Evolutionary conservation across 2,888 invertebrate genomes (phyloP), one percentile per base, ranked within the genome.

Genomic region (Drosophila paramelanica): DNA sequence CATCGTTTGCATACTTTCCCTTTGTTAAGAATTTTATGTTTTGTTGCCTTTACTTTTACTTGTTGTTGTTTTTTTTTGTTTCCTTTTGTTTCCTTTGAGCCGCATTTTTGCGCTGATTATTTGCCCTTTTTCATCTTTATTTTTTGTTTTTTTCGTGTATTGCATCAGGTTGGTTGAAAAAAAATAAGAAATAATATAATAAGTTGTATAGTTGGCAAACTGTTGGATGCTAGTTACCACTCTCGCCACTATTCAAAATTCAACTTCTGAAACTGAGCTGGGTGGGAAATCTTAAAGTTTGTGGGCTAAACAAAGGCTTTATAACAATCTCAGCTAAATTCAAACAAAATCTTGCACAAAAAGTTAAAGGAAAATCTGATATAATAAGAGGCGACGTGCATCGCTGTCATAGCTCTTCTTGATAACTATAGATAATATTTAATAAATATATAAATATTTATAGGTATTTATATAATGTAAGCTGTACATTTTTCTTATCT

Each of bases 21-120:
- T 74, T 84, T 84, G 84, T 79, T 47, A 70, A 55, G 67, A 85
- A 78, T 79, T 81, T 81, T 51, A 55, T 58, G 55, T 68, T 65
- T 59, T 38, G 39, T 51, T 46, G 17, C 55, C 43, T 47, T 56
- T 25, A 36, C 41, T 65, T 20, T 36, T 42, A n/a, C 42, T 61
- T 25, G 13, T 56, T 60, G 45, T 17, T 17, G 17, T 17, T 17
- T 17, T 17, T 17, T 17, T 17, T 5, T 49, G 17, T 57, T 47
- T 58, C 46, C 41, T 23, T 41, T 14, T n/a, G 5, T 13, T 33
- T 20, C n/a, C 39, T 58, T 59, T 59, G 65, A 49, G 52, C 38
- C n/a, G 51, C 59, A 62, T 75, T 46, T 70, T 76, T 76, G 59
- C 47, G 60, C 64, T 75, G 75, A 75, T 72, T 75, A 71, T 70